These are phyloP conservation scores for Rattus rattus DNA, from an alignment of 2,113 vertebrate genomes.

Conservation along the genomic window DNA sequence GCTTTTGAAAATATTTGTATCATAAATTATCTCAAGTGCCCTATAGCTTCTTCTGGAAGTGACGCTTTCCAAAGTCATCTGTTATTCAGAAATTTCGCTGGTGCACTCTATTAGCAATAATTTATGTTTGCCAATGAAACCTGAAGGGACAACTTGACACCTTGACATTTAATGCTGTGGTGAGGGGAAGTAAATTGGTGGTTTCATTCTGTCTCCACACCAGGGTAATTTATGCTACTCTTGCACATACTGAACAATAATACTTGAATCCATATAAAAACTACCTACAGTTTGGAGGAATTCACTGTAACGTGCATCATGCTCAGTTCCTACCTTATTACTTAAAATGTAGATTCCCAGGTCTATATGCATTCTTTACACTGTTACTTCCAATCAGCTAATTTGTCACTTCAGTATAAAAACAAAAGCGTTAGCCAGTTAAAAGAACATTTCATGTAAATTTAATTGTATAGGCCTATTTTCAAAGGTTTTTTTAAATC, in stretches of 20 bases:
- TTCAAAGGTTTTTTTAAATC: not conserved
- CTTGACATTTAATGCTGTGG: slow-evolving; percentile 79
- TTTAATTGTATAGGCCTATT: not conserved
- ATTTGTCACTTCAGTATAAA: not conserved
- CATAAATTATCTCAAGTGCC: slow-evolving; percentile 84
- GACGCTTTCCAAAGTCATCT: slow-evolving; percentile 80
- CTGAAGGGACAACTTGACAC: slow-evolving; percentile 82
- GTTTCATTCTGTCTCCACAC: slow-evolving; percentile 52
- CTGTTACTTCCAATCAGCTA: not conserved
- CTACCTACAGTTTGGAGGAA: slow-evolving; percentile 71
- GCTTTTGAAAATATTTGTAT: slow-evolving; percentile 84
- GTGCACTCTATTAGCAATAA: slow-evolving; percentile 82
- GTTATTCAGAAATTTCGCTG: slow-evolving; percentile 83
- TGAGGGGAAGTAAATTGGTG: slow-evolving; percentile 81
- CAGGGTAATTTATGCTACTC: slow-evolving; percentile 64
- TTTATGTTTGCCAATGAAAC: slow-evolving; percentile 84
- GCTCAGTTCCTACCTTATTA: slow-evolving; percentile 15
- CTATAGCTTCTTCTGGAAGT: slow-evolving; percentile 66
- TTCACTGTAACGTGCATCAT: not conserved
- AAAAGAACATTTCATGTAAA: not conserved
- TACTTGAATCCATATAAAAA: slow-evolving; percentile 72
- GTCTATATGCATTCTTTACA: not conserved
- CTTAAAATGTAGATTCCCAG: not conserved
- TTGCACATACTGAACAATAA: slow-evolving; percentile 72
- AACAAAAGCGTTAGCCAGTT: not conserved